Percentiles rank a stretch among this genome's conserved stretches.
Conservation (phyloP, 2,113 vertebrate genomes). For the Thamnaconus septentrionalis region DNA sequence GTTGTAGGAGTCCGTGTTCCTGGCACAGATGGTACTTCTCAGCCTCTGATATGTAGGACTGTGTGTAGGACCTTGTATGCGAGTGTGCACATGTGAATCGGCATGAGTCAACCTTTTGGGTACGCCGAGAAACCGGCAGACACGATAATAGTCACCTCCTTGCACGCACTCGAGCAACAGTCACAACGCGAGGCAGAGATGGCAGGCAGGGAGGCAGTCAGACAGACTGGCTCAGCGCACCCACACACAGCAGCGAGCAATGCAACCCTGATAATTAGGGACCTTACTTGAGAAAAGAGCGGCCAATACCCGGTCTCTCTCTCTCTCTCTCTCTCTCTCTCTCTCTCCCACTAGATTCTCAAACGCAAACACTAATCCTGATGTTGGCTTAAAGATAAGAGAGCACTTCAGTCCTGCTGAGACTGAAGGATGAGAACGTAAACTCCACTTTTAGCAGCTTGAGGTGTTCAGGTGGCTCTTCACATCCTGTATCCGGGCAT, state of each 20-base stretch:
- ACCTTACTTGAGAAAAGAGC: constrained; percentile 5
- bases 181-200: constrained; percentile 40
- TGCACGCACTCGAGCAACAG: constrained; percentile 30
- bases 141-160: constrained; percentile 59
- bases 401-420: constrained; percentile 13
- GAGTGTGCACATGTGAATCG: constrained; percentile 38
- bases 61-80: constrained; percentile 22
- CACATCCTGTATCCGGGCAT: too few relatives aligned
- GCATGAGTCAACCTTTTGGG: constrained; percentile 69
- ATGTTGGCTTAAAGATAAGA: constrained; percentile 29
- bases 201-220: constrained; percentile 43
- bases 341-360: constrained; percentile 3
- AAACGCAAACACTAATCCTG: constrained; percentile 31
- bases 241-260: constrained; percentile 37
- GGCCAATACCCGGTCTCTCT: constrained; percentile 15
- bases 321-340: too few relatives aligned
- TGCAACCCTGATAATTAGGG: constrained; percentile 40
- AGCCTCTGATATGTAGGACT: constrained; percentile 54
- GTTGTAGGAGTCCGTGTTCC: constrained; percentile 50
- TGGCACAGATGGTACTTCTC: constrained; percentile 61
- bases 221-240: constrained; percentile 42
- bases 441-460: constrained; percentile 14
- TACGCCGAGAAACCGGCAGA: constrained; percentile 56
- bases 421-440: constrained; percentile 19
- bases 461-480: background rate